These are phyloP conservation scores for Orussus abietinus DNA, from an alignment of 1,140 invertebrate genomes.

Conservation along the genomic window DNA sequence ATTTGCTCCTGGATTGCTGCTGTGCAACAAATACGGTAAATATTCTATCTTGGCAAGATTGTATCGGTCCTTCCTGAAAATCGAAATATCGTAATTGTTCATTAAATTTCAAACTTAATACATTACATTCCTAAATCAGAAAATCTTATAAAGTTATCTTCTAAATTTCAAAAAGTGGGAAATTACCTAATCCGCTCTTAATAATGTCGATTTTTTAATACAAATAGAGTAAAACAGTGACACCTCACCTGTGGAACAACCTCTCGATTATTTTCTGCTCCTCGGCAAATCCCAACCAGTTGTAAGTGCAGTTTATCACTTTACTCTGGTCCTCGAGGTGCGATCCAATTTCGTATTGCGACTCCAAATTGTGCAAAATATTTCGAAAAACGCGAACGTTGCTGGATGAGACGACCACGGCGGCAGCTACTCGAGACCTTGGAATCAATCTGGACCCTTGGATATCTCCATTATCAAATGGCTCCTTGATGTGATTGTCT, in stretches of 20 bases:
- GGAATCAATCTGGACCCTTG: slow-evolving; percentile 71
- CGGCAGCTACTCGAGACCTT: slow-evolving; percentile 82
- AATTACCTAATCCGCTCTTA: slow-evolving; percentile 5
- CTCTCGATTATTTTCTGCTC: slow-evolving; percentile 76
- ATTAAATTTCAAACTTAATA: slow-evolving; percentile 8
- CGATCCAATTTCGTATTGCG: slow-evolving; percentile 90
- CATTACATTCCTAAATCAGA: slow-evolving; percentile 3
- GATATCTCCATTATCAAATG: slow-evolving; percentile 67
- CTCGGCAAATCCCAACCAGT: slow-evolving; percentile 83
- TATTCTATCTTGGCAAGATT: slow-evolving; percentile 86
- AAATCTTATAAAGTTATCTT: too few species aligned
- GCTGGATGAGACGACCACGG: slow-evolving; percentile 83
- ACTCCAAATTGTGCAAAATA: slow-evolving; percentile 86
- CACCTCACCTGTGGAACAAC: slow-evolving; percentile 72
- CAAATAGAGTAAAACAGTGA: slow-evolving; percentile 24
- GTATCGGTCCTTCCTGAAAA: slow-evolving; percentile 77
- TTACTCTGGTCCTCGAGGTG: slow-evolving; percentile 92
- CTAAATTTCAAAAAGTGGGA: neutral
- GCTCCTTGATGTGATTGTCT: slow-evolving; percentile 83
- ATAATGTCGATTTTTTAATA: neutral
- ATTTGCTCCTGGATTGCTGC: slow-evolving; percentile 77
- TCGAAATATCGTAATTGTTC: neutral
- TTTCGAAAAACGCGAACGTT: slow-evolving; percentile 90
- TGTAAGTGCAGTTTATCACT: slow-evolving; percentile 88
- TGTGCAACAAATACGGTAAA: slow-evolving; percentile 80